Evolutionary conservation across 2,113 vertebrate species (phyloP), one percentile per base, ranked within the genome.

Genomic region (Sander vitreus): DNA sequence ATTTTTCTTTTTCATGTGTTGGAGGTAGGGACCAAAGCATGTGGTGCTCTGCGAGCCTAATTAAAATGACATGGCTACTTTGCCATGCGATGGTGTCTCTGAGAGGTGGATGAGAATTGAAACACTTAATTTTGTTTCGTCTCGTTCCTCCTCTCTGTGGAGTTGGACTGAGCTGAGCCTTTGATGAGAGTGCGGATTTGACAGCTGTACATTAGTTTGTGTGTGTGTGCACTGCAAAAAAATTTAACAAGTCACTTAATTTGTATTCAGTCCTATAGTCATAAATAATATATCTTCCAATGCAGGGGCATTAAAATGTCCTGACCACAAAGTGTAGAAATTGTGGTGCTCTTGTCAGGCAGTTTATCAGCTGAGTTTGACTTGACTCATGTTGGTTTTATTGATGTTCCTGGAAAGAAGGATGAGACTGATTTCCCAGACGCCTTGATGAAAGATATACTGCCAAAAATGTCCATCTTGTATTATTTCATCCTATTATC

Each of bases 61-160:
- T 93, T 92, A 92, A 91, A 91, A 89, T 83, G 81, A 92, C 83
- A 92, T 88, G 84, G 89, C 92, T 88, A 84, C 86, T 90, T 91
- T 90, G 82, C 86, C 81, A 78, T 85, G 78, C 54, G 10, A 81
- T 73, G 62, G 69, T 74, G 78, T 87, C 87, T 89, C 78, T 23
- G 83, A 85, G 89, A 89, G 82, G 84, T 83, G 85, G 87, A 81
- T 62, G 83, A 85, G 85, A 91, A 93, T 85, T 86, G 85, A 91
- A 91, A 87, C 82, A 85, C 86, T 89, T 86, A 79, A 84, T 90
- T 92, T 91, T 75, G 79, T 80, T 87, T 84, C 73, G 66, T 71
- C 85, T 27, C 76, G 76, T 81, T 82, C 83, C 27, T 85, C 74
- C 81, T 83, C 90, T 93, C 86, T 55, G 72, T 47, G 85, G 87